Base-by-base conservation (phyloP, 2,113 vertebrate genomes). In the Motacilla tschutschensis region DNA sequence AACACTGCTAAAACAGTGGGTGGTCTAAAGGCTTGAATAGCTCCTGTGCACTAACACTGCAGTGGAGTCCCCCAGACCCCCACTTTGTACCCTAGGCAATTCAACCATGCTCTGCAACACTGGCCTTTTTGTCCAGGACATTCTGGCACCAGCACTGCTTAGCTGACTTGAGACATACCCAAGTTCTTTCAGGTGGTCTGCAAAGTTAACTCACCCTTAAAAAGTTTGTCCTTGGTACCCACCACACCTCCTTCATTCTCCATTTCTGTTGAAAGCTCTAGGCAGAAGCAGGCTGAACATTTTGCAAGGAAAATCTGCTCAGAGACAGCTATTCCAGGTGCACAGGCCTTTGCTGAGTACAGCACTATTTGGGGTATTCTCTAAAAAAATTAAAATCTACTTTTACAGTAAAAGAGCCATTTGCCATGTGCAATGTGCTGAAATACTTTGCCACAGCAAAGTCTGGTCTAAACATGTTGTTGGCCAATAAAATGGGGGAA, bases 391-490 rank as follows among this genome's bases (percentile, higher is more conserved):
- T 63, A 62, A 57, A 18, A 28, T 35, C 26, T 85, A 85, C 70
- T 93, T 94, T 92, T 85, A 74, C 81, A 85, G 84, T 85, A 87
- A 85, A 74, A 92, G 79, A 90, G 36, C 87, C 90, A 93, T 93
- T 94, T 93, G 93, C 90, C 84, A 93, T 93, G 84, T 94, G 81
- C 82, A 91, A 71, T 43, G 81, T 18, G 2, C 87, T 84, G 82
- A 92, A 95, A 90, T 87, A 90, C 92, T 94, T 92, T 93, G 93
- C 94, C 93, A 94, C 64, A 92, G 94, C 88, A 80, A 95, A 91
- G 89, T 94, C 92, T 94, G 94, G 94, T 94, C 93, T 93, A 95
- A 91, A 93, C 94, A 95, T 92, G 91, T 87, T 94, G 93, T 80
- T 93, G 90, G 92, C 94, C 88, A 92, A 94, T 91, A 94, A 93